A percentile compares a stretch with the other conserved stretches of the same genome.
phyloP scores from a whole-genome alignment of 2,797 vertebrate genomes.

The Neosilurus hyrtlii region DNA sequence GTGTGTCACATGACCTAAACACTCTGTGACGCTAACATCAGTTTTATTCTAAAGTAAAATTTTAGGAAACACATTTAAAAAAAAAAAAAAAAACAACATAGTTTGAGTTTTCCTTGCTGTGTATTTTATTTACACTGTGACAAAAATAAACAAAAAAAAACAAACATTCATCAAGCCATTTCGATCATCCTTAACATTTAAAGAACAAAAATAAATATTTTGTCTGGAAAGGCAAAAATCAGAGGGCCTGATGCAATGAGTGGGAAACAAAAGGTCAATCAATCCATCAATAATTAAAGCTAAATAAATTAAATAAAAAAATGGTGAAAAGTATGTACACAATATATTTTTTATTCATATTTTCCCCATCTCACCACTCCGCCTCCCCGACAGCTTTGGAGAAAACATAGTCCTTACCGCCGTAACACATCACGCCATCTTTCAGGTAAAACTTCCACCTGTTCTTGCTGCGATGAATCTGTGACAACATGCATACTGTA shows the following conservation, averaged over 20 bases:
- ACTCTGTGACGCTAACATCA: not conserved
- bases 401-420: conserved; percentile 92
- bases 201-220: not conserved
- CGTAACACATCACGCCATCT: conserved; percentile 91
- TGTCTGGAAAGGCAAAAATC: not conserved
- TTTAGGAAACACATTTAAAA: too few species aligned
- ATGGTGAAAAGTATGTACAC: not conserved
- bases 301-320: not conserved
- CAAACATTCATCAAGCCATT: not conserved
- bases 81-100: not conserved
- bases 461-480: conserved; percentile 98
- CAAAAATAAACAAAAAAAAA: not conserved
- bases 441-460: conserved; percentile 98
- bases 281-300: not conserved
- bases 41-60: not conserved
- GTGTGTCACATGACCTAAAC: too few species aligned
- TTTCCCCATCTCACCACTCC: conserved; percentile 82
- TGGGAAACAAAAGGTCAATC: too few species aligned
- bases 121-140: conserved; percentile 19
- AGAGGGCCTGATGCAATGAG: too few species aligned
- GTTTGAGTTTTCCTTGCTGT: conserved; percentile 16
- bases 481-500: conserved; percentile 4
- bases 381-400: conserved; percentile 94
- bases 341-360: not conserved
- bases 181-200: not conserved